A percentile compares a stretch with the other conserved stretches of the same genome.
These are phyloP conservation scores for Pseudois nayaur DNA, from an alignment of 2,113 vertebrate species.

Conservation along the genomic window DNA sequence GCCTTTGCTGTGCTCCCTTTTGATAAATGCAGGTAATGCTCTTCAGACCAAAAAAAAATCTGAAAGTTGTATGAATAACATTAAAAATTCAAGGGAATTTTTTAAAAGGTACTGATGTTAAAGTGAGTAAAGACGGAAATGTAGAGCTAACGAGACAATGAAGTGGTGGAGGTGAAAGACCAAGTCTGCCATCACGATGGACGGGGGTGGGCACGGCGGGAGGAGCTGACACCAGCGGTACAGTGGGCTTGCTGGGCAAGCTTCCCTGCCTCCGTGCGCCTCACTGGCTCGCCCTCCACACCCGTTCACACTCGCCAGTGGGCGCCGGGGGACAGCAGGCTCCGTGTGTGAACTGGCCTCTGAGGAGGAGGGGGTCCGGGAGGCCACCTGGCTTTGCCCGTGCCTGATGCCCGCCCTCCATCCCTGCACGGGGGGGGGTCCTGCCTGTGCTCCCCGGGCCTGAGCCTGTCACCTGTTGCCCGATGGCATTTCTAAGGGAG, in stretches of 20 bases:
- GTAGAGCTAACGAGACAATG: background rate
- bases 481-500: constrained; percentile 1
- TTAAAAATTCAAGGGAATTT: background rate
- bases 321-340: background rate
- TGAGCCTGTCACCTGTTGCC: background rate
- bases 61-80: background rate
- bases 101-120: constrained; percentile 26
- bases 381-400: background rate
- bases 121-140: background rate
- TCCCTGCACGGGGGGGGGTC: background rate
- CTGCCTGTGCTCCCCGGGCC: background rate
- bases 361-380: background rate
- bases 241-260: rapidly evolving
- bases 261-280: background rate
- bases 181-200: background rate
- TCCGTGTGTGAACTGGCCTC: background rate
- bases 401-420: background rate
- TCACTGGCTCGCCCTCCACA: background rate
- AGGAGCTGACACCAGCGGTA: background rate
- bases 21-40: constrained; percentile 10
- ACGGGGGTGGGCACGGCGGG: background rate
- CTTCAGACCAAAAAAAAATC: background rate
- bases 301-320: background rate
- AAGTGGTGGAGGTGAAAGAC: background rate
- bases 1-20: constrained; percentile 15